Evolutionary conservation across 2,888 invertebrate species (phyloP).

Genomic region (Panzeria rudis): DNA sequence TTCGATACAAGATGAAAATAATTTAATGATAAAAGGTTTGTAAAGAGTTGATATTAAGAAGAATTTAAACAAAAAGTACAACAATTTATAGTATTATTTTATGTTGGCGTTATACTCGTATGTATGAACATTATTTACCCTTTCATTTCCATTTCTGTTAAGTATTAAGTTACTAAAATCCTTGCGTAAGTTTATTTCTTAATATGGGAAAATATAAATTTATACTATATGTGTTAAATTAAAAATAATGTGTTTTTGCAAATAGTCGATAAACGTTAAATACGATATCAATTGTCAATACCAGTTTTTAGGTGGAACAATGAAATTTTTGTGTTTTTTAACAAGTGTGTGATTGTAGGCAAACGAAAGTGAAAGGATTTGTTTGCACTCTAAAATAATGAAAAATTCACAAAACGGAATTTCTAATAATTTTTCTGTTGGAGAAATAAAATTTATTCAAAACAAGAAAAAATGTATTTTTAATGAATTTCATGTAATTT

Average conservation of each 20-base stretch:
- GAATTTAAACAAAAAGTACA: conserved; percentile 1
- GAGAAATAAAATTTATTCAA: neutral
- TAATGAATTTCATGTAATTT: neutral
- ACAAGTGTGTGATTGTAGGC: neutral
- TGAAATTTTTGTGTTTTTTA: neutral
- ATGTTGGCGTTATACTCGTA: neutral
- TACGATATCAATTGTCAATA: neutral
- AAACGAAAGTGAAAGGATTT: too few relatives aligned
- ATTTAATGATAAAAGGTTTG: conserved; percentile 17
- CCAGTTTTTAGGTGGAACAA: too few relatives aligned
- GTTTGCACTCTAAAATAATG: too few relatives aligned
- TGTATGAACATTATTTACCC: too few relatives aligned
- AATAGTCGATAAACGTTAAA: neutral
- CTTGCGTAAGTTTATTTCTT: neutral
- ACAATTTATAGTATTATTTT: neutral
- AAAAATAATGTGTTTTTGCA: neutral
- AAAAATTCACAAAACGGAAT: too few relatives aligned
- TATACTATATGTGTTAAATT: neutral
- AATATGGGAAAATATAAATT: neutral
- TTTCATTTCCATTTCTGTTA: conserved; percentile 3
- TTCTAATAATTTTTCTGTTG: too few relatives aligned
- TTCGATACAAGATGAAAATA: conserved; percentile 44
- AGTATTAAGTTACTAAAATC: too few relatives aligned
- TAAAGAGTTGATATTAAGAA: conserved; percentile 2
- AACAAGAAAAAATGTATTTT: neutral